These are phyloP conservation scores for Eulacestoma nigropectus DNA, from an alignment of 2,113 vertebrate species.

Conservation along the genomic window DNA sequence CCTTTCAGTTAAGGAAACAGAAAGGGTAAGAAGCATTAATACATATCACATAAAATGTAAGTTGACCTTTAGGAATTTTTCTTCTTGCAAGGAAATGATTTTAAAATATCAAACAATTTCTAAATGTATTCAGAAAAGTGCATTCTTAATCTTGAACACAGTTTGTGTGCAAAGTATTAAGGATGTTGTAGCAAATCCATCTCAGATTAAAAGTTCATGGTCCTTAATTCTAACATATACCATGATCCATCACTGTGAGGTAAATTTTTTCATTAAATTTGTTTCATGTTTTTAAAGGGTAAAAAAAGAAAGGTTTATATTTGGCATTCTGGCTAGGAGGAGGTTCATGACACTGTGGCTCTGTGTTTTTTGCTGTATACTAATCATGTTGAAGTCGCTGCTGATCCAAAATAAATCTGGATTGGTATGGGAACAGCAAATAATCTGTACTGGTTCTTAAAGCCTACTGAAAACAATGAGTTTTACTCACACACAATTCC, in stretches of 20 bases:
- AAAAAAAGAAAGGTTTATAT: neutral
- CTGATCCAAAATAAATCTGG: constrained; percentile 59
- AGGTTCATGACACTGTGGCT: neutral
- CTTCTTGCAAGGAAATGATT: neutral
- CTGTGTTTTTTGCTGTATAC: neutral
- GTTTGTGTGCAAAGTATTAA: neutral
- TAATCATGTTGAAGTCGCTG: constrained; percentile 14
- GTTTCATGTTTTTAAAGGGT: neutral
- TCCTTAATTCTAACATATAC: neutral
- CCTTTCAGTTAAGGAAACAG: neutral
- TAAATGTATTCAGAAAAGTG: neutral
- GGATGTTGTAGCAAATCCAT: neutral
- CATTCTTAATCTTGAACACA: neutral
- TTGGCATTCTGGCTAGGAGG: neutral
- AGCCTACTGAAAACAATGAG: constrained; percentile 28
- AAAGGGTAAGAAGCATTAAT: neutral
- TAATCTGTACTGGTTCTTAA: constrained; percentile 53
- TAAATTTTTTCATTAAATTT: neutral
- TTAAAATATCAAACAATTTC: neutral
- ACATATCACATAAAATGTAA: neutral
- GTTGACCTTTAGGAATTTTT: neutral
- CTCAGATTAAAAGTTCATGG: neutral
- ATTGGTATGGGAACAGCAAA: constrained; percentile 48
- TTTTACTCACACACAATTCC: neutral
- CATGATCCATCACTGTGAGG: neutral